Percentiles rank a stretch among this genome's conserved stretches.
Conservation (phyloP, 2,888 invertebrate species). For the Copidosoma aretas region DNA sequence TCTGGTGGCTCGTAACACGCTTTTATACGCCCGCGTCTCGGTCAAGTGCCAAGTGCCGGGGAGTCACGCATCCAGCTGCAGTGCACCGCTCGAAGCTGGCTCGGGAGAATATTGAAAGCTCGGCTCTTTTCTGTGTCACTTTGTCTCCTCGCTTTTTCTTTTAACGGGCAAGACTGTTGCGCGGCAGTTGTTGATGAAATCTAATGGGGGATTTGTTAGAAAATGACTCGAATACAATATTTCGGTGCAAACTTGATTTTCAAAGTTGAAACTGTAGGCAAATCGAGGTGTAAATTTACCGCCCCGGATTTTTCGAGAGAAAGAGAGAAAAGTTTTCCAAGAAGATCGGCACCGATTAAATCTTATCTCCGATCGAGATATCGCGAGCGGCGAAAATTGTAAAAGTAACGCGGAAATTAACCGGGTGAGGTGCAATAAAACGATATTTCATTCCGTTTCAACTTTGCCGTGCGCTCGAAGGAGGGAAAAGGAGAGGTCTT, state of each 20-base stretch:
- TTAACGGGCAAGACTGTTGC: not conserved
- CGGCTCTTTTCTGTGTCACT: not conserved
- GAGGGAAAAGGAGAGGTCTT: not conserved
- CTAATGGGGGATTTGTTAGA: not conserved
- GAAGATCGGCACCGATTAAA: no score
- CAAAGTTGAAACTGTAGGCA: no score
- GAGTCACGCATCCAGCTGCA: conserved; percentile 4
- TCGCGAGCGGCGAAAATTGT: not conserved
- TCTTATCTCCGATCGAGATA: no score
- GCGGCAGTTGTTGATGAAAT: not conserved
- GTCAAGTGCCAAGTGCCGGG: conserved; percentile 24
- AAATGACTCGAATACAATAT: no score
- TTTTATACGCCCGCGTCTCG: conserved; percentile 1
- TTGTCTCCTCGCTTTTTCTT: not conserved
- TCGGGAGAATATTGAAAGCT: conserved; percentile 14
- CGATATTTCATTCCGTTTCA: not conserved
- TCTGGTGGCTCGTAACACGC: conserved; percentile 14
- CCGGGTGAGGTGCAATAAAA: not conserved
- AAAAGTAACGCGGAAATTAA: not conserved
- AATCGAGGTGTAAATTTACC: no score
- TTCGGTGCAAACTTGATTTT: no score
- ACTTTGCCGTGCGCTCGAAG: not conserved
- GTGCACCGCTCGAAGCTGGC: conserved; percentile 15
- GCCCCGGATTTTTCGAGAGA: no score
- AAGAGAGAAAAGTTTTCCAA: no score